Base-by-base conservation (phyloP, 1,140 invertebrate genomes). In the Drosophila mojavensis region DNA sequence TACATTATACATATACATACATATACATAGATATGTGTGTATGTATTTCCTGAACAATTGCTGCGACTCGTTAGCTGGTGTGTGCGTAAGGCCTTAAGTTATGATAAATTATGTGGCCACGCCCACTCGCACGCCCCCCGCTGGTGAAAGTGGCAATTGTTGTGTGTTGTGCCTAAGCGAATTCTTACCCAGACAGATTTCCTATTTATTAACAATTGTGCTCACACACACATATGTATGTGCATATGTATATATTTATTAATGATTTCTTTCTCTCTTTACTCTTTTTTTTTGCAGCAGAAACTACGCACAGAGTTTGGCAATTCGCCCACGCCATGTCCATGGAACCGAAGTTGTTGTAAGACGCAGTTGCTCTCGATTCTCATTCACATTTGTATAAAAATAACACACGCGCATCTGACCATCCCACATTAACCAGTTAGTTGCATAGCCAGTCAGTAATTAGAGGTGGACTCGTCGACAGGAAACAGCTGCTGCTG, bases 401-500 rank as follows among this genome's bases (percentile, higher is more conserved):
- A 83, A 11, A 15, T n/a, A 11, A 24, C 20, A 11, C 36, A 39
- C 43, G n/a, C n/a, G 43, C 71, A 62, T 60, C 45, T 10, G 50
- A 63, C 20, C 43, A 54, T 41, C 36, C 4, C 48, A 65, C 68
- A 72, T 75, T 70, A 75, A 83, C 26, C 66, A 17, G n/a, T 17
- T 15, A 47, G 43, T 51, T 58, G 48, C n/a, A 20, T 39, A 53
- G 48, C 48, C 43, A 62, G 17, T 65, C 43, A 62, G 17, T 65
- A 73, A 58, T 70, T 30, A 48, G 60, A 63, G 50, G 20, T 54
- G 54, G 30, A 65, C 45, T 56, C 53, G 51, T 50, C 61, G 73
- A 74, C 72, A 91, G 90, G 53, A 90, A 88, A 70, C 86, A 91
- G 66, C 61, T 91, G 53, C 62, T 91, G 61, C 75, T 91, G 47